These are phyloP conservation scores for Eilema sororculum DNA, from an alignment of 2,888 invertebrate genomes.

Conservation along the genomic window DNA sequence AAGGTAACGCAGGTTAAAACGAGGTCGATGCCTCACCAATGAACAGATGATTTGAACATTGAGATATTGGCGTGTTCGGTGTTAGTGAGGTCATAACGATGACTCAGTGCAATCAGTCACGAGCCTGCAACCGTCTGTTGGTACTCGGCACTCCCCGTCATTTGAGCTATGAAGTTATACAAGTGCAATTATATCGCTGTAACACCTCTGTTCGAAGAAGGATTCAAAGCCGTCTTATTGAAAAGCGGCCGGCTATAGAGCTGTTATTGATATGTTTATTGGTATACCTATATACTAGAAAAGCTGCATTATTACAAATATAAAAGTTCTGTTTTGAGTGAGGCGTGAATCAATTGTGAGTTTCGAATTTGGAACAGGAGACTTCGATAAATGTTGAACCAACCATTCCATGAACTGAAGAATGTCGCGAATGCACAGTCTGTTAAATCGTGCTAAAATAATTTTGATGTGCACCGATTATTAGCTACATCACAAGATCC, in stretches of 20 bases:
- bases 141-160: conserved; percentile 52
- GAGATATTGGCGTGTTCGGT: conserved; percentile 23
- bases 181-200: conserved; percentile 16
- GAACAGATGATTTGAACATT: conserved; percentile 30
- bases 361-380: no score
- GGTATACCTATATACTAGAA: no score
- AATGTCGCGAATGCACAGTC: no score
- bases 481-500: no score
- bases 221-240: conserved; percentile 36
- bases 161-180: conserved; percentile 38
- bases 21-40: conserved; percentile 32
- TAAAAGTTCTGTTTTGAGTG: neutral
- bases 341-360: neutral
- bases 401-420: no score
- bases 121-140: conserved; percentile 25
- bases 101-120: conserved; percentile 46
- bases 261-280: no score
- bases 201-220: conserved; percentile 10
- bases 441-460: no score
- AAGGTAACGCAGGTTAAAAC: neutral
- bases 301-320: neutral
- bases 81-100: conserved; percentile 44
- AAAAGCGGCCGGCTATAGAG: neutral
- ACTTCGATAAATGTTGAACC: no score
- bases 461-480: no score